Conservation (phyloP, 2,797 vertebrate genomes). For the Sandelia bainsii region DNA sequence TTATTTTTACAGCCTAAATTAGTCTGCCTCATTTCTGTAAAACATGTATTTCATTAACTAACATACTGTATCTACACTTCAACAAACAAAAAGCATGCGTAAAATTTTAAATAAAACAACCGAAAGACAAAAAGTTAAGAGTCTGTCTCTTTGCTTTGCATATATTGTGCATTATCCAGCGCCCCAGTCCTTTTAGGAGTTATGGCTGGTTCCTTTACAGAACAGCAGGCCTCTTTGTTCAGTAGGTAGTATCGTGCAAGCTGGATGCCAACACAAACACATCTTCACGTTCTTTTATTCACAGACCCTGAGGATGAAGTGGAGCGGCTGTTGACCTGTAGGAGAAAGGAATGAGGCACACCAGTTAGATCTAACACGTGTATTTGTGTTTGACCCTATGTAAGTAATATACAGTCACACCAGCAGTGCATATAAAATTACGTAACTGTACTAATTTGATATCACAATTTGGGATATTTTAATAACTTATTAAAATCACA, state of each 20-base stretch:
- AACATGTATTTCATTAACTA: slow-evolving; percentile 45
- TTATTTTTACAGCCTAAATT: slow-evolving; percentile 31
- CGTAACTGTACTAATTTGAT: not conserved
- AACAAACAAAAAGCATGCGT: slow-evolving; percentile 62
- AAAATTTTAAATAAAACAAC: slow-evolving; percentile 61
- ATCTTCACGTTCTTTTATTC: slow-evolving; percentile 91
- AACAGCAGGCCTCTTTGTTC: slow-evolving; percentile 57
- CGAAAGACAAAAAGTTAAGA: slow-evolving; percentile 33
- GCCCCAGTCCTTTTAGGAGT: slow-evolving; percentile 42
- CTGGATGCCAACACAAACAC: slow-evolving; percentile 22
- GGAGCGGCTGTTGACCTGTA: slow-evolving; percentile 90
- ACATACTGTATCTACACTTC: slow-evolving; percentile 38
- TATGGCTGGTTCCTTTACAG: slow-evolving; percentile 67
- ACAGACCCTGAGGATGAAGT: slow-evolving; percentile 89
- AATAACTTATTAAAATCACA: no score
- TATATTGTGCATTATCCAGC: slow-evolving; percentile 61
- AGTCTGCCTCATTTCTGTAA: slow-evolving; percentile 26
- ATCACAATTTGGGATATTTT: not conserved
- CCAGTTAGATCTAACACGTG: slow-evolving; percentile 22
- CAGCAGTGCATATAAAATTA: not conserved
- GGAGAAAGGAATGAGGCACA: slow-evolving; percentile 57
- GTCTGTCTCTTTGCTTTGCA: slow-evolving; percentile 60
- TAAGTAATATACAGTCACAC: not conserved
- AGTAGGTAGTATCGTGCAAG: slow-evolving; percentile 26
- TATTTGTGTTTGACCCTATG: not conserved